Base-by-base conservation (phyloP, 2,113 vertebrate species). In the Triplophysa dalaica region DNA sequence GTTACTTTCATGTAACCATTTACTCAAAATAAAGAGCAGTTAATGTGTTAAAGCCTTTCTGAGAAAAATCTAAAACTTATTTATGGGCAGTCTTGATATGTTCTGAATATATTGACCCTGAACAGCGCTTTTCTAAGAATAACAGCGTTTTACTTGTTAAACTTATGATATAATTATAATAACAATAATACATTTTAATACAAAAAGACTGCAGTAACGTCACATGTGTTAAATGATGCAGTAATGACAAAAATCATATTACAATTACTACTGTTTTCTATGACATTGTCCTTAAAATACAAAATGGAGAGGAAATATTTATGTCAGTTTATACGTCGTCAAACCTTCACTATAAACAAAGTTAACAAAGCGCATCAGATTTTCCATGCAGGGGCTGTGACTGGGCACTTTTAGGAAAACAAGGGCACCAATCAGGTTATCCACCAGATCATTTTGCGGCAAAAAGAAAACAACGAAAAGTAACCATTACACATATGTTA, bases 331-430 rank as follows among this genome's bases (percentile, higher is more conserved):
- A 22, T 73, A 56, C 13, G n/a, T 73, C 3, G 33, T 33, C 54
- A 60, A 21, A 60, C 33, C 70, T 38, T 48, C 80, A 74, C 77
- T 79, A 64, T 70, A 79, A 83, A 83, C 77, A 79, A 8, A 74
- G 70, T 66, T 67, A 75, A 79, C 61, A 16, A 50, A 60, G 68
- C 56, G 63, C 63, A 69, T 75, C 81, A 67, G 38, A 61, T 48
- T 82, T 82, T 82, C 81, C 81, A 82, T 75, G 76, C 26, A 12
- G 81, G 52, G 72, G 38, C 62, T 60, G 52, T 64, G 69, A 66
- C 72, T 3, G 80, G 33, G 48, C 80, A 50, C 54, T 60, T 65
- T 64, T 68, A 38, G 22, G 73, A 67, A 64, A 61, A 81, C 73
- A 76, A 22, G 74, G 58, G 45, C 65, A 43, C 14, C 26, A 22